Evolutionary conservation across 1,140 invertebrate species (phyloP).

Genomic region (Lordiphosa stackelbergi): DNA sequence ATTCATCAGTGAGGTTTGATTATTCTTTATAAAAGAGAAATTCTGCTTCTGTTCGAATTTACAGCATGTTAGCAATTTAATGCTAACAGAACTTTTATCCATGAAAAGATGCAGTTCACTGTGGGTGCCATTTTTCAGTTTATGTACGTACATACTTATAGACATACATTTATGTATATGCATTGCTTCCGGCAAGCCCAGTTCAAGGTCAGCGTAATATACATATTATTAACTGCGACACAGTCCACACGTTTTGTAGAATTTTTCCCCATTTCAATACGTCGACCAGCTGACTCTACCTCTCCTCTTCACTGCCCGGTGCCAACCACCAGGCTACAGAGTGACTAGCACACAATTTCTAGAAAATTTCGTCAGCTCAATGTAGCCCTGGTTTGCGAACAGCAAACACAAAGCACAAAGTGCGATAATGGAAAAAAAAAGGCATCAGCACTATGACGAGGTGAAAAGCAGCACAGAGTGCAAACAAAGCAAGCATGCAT

Average conservation of each 20-base stretch:
- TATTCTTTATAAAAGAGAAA: no score
- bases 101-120: no score
- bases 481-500: conserved; percentile 18
- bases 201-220: conserved; percentile 48
- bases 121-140: neutral
- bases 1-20: no score
- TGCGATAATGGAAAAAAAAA: conserved; percentile 48
- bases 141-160: neutral
- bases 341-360: conserved; percentile 36
- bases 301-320: neutral
- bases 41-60: no score
- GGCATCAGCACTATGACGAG: conserved; percentile 35
- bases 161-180: neutral
- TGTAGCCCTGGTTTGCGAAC: conserved; percentile 63
- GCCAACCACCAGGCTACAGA: conserved; percentile 1
- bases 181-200: conserved; percentile 36
- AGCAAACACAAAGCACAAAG: conserved; percentile 43
- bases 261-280: conserved; percentile 59
- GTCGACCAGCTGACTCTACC: conserved; percentile 53
- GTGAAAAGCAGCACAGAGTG: conserved; percentile 42
- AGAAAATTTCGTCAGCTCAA: conserved; percentile 62
- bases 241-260: conserved; percentile 55
- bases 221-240: conserved; percentile 35
- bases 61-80: neutral
- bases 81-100: no score